Evolutionary conservation across 1,140 invertebrate species (phyloP), one percentile per base, ranked within the genome.

Genomic region (Meloidogyne floridensis): DNA sequence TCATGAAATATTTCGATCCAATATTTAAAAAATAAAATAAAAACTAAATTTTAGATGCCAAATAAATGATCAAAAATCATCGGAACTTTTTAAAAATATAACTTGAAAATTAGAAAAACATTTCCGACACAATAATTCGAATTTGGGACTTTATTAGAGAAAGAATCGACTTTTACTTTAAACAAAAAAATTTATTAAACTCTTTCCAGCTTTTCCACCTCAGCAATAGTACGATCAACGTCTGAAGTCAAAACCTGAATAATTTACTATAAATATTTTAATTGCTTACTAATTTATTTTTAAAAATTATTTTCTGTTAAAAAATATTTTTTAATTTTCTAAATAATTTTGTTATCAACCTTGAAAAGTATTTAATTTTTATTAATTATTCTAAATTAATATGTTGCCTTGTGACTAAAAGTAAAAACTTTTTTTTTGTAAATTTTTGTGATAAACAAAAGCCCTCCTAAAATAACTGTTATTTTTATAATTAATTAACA

Each of bases 201-300:
- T 56, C 80, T 87, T 71, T 76, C 83, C 78, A 72, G 83, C 83
- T 77, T 80, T 72, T 88, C 77, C 65, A 88, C 86, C 74, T 90
- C 88, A 70, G 86, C 88, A 75, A 89, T 89, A 11, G 88, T 90
- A 18, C 84, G 81, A 80, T 89, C 88, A 11, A 89, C 87, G 84
- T 89, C 88, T 15, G 88, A 89, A 43, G 88, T 89, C n/a, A 89
- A 84, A 15, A 89, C 82, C 59, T 65, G 7, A 54, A 10, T 54
- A 54, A 54, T 54, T 54, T 47, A 47, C 4, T 47, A 47, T 6
- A 47, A 47, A 47, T 47, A 47, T 47, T 47, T 47, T 54, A 54
- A 13, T 10, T 54, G 8, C 11, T 65, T 65, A 65, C 4, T 65
- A 65, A n/a, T 65, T 65, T n/a, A n/a, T 65, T 65, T 15, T 15